Evolutionary conservation across 2,888 invertebrate genomes (phyloP).

Genomic region (Pandemis heparana): DNA sequence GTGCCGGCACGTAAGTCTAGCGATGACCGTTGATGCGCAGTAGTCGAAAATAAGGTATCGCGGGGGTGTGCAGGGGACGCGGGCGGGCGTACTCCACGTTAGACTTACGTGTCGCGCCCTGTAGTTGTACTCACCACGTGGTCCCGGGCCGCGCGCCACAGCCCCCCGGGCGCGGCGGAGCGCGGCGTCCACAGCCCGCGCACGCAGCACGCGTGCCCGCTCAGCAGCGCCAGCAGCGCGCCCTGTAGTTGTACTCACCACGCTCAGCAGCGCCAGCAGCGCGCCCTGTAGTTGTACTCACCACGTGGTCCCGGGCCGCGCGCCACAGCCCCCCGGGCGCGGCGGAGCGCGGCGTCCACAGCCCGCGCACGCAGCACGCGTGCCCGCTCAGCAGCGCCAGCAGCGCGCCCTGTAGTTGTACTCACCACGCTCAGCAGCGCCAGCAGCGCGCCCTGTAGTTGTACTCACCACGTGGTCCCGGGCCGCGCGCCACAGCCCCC

Average conservation of each 20-base stretch:
- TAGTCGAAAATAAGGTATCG: no score
- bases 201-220: slow-evolving; percentile 90
- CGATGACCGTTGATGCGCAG: no score
- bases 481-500: slow-evolving; percentile 90
- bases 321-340: slow-evolving; percentile 89
- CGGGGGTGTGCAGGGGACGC: no score
- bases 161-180: slow-evolving; percentile 89
- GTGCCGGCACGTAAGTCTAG: no score
- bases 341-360: slow-evolving; percentile 95
- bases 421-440: no score
- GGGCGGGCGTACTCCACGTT: no score
- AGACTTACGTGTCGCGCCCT: no score
- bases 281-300: no score
- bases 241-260: no score
- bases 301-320: slow-evolving; percentile 94
- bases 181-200: slow-evolving; percentile 97
- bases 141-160: slow-evolving; percentile 92
- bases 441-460: no score
- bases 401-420: slow-evolving; percentile 52
- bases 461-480: slow-evolving; percentile 95
- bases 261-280: no score
- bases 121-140: slow-evolving; percentile 91
- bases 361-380: slow-evolving; percentile 94
- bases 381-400: slow-evolving; percentile 74
- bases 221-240: slow-evolving; percentile 59